These are phyloP conservation scores for Pituophis catenifer DNA, from an alignment of 2,113 vertebrate genomes.

Conservation along the genomic window DNA sequence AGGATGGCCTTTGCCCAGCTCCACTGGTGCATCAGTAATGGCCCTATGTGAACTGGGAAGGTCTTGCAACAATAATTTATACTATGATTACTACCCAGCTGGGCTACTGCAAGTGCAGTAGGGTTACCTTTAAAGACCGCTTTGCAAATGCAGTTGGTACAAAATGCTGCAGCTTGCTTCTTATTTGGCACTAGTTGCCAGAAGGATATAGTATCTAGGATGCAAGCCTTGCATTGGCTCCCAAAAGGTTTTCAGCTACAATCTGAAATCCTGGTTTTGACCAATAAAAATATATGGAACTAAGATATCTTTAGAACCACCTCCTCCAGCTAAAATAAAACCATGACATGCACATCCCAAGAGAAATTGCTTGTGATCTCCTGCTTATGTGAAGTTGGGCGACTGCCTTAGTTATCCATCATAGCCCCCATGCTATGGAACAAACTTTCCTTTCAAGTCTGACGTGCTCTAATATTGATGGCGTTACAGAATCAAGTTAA, in stretches of 20 bases:
- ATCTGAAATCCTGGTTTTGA: background rate
- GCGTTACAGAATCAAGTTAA: background rate
- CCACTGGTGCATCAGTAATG: background rate
- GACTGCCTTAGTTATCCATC: background rate
- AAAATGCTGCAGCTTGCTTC: background rate
- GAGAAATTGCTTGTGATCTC: background rate
- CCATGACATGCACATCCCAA: background rate
- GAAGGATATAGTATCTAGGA: background rate
- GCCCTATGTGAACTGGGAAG: background rate
- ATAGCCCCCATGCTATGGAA: background rate
- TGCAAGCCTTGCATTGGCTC: background rate
- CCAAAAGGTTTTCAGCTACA: background rate
- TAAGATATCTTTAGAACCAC: background rate
- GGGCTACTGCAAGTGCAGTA: background rate
- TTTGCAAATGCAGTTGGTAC: background rate
- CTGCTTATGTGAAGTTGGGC: background rate
- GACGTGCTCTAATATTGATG: background rate
- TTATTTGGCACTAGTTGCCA: background rate
- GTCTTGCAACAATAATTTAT: background rate
- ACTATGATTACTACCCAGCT: background rate
- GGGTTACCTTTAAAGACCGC: background rate
- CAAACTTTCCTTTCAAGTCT: background rate
- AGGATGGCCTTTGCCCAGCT: background rate
- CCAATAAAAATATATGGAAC: background rate
- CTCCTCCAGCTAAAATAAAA: background rate